Evolutionary conservation across 2,113 vertebrate genomes (phyloP).

Genomic region (Cercopithecus mona): DNA sequence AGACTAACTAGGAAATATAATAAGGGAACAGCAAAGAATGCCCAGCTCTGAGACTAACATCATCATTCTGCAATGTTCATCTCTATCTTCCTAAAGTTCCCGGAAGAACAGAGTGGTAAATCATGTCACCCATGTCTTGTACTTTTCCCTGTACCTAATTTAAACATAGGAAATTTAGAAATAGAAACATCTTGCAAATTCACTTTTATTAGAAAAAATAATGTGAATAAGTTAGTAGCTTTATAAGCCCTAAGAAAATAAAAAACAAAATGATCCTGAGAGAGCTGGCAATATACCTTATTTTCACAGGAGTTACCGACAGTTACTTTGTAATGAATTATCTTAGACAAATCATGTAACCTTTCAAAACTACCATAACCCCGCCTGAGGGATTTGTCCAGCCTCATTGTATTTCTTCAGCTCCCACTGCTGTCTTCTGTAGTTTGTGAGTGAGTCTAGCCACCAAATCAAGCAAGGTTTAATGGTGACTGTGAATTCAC

Average conservation of each 20-base stretch:
- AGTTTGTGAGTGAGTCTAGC: background rate
- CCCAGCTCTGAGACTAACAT: background rate
- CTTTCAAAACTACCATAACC: background rate
- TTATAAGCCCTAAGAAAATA: background rate
- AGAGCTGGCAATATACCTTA: background rate
- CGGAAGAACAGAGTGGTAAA: background rate
- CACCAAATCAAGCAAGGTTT: background rate
- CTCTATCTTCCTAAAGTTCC: background rate
- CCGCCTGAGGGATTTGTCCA: background rate
- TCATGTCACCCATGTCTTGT: background rate
- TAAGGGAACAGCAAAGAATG: background rate
- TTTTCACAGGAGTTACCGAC: background rate
- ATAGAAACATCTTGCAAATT: background rate
- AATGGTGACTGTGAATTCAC: background rate
- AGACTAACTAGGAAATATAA: background rate
- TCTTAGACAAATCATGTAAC: background rate
- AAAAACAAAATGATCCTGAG: background rate
- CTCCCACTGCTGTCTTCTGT: background rate
- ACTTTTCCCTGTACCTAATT: background rate
- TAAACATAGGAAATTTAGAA: background rate
- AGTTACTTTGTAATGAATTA: background rate
- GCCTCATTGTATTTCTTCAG: background rate
- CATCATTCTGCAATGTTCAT: fast-evolving
- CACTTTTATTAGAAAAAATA: background rate
- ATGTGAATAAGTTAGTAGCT: background rate